These are phyloP conservation scores for Tachysurus vachellii DNA, from an alignment of 2,113 vertebrate genomes.

Conservation along the genomic window DNA sequence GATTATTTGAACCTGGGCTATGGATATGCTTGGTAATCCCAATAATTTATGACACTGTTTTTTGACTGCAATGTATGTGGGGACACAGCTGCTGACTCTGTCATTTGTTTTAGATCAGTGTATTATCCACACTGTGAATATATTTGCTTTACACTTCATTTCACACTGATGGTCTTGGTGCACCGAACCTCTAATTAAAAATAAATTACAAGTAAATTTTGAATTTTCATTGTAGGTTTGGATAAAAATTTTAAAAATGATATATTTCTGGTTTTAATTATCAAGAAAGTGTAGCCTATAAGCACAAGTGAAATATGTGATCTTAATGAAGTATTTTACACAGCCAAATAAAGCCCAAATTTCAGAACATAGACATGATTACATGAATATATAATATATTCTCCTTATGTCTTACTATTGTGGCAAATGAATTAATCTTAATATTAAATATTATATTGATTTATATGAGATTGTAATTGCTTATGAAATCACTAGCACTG, in stretches of 20 bases:
- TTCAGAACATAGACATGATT: not conserved
- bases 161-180: slow-evolving; percentile 23
- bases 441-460: not conserved
- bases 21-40: slow-evolving; percentile 20
- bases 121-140: slow-evolving; percentile 36
- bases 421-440: not conserved
- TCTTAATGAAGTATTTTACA: not conserved
- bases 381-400: not conserved
- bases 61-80: slow-evolving; percentile 33
- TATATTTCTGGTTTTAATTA: not conserved
- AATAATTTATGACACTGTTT: slow-evolving; percentile 35
- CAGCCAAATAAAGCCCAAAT: not conserved
- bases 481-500: not conserved
- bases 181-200: slow-evolving; percentile 49
- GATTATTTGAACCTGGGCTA: slow-evolving; percentile 29
- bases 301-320: not conserved
- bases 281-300: not conserved
- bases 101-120: slow-evolving; percentile 57
- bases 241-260: not conserved
- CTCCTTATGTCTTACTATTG: not conserved
- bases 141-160: slow-evolving; percentile 41
- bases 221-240: slow-evolving; percentile 25
- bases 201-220: slow-evolving; percentile 38
- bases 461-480: not conserved
- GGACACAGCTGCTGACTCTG: slow-evolving; percentile 51